Conservation (phyloP, 2,888 invertebrate species). For the Ophonus ardosiacus region DNA sequence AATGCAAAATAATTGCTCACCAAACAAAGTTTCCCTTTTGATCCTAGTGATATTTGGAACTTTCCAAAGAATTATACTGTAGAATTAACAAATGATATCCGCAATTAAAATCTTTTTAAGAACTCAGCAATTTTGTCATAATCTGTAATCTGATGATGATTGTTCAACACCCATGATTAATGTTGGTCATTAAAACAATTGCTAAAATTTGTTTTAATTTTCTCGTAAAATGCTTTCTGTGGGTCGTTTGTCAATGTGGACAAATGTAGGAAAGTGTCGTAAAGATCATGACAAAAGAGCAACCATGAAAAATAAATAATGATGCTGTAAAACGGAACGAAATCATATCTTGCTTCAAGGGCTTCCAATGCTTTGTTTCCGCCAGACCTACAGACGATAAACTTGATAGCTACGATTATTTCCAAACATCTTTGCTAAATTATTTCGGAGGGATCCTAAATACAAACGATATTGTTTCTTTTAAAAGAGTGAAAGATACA, state of each 20-base stretch:
- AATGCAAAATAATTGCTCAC: too few relatives aligned
- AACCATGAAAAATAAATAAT: slow-evolving; percentile 45
- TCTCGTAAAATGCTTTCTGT: slow-evolving; percentile 25
- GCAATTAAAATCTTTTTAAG: too few relatives aligned
- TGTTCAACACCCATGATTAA: slow-evolving; percentile 44
- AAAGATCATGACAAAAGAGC: slow-evolving; percentile 45
- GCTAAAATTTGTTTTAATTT: slow-evolving; percentile 38
- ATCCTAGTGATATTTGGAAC: too few relatives aligned
- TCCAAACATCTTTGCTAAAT: slow-evolving; percentile 3
- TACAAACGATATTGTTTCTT: background rate
- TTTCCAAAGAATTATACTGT: too few relatives aligned
- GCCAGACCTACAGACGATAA: background rate
- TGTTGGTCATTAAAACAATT: slow-evolving; percentile 30
- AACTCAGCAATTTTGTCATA: background rate
- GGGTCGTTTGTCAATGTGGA: slow-evolving; percentile 39
- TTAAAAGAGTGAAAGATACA: too few relatives aligned
- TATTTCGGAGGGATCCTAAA: background rate
- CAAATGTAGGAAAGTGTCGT: slow-evolving; percentile 38
- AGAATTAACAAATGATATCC: too few relatives aligned
- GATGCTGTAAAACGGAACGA: slow-evolving; percentile 26
- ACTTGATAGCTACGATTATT: slow-evolving; percentile 12
- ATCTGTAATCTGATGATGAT: background rate
- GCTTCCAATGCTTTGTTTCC: slow-evolving; percentile 9
- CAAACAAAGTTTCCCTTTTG: too few relatives aligned
- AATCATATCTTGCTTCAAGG: slow-evolving; percentile 17